A percentile compares a stretch with the other conserved stretches of the same genome.
phyloP scores from a whole-genome alignment of 2,113 vertebrate species.

The Bufo bufo region DNA sequence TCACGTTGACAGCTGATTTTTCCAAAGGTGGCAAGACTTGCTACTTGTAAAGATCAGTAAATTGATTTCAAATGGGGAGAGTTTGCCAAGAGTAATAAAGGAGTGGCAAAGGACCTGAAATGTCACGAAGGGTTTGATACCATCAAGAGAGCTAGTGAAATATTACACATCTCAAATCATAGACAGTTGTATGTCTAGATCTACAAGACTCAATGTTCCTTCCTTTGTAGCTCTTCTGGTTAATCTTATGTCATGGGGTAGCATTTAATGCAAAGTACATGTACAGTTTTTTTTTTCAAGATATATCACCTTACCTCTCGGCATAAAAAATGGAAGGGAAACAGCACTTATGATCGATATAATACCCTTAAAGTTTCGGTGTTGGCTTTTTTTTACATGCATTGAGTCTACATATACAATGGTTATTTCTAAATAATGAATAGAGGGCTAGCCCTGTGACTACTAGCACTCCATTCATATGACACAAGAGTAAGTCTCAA shows the following conservation, averaged over 20 bases:
- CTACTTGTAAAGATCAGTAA: neutral
- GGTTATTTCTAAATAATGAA: neutral
- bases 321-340: neutral
- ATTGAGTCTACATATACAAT: neutral
- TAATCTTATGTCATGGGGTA: neutral
- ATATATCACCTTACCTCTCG: neutral
- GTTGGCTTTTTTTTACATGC: neutral
- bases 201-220: neutral
- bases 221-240: neutral
- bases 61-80: neutral
- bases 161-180: neutral
- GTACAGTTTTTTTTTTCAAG: neutral
- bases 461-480: neutral
- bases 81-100: neutral
- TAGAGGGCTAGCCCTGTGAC: slow-evolving; percentile 2
- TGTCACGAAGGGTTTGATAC: neutral
- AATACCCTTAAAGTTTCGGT: neutral
- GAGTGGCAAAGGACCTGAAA: neutral
- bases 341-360: neutral
- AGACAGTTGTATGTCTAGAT: neutral
- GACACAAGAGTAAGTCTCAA: neutral
- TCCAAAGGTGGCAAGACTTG: neutral
- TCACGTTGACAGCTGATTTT: slow-evolving; percentile 33
- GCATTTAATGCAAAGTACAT: neutral
- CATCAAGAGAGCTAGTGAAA: neutral